phyloP scores from a whole-genome alignment of 2,113 vertebrate species.

The Bubo bubo region DNA sequence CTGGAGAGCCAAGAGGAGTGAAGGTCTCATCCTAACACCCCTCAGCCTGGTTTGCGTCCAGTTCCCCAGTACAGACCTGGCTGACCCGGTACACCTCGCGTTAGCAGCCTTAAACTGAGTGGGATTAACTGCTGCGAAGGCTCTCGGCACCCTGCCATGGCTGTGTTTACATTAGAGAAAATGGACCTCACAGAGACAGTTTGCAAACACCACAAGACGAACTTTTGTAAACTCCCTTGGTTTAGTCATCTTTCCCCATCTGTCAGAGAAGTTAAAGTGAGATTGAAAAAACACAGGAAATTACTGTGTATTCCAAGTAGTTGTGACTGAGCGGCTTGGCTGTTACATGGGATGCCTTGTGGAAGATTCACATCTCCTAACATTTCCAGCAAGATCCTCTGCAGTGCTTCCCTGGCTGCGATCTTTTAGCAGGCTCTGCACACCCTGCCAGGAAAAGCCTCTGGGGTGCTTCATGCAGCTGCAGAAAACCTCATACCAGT shows the following conservation, averaged over 20 bases:
- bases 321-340: conserved; percentile 73
- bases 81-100: neutral
- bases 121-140: conserved; percentile 45
- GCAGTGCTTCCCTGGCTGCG: conserved; percentile 29
- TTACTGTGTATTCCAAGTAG: conserved; percentile 75
- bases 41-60: neutral
- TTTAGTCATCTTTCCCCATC: conserved; percentile 75
- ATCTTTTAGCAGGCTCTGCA: neutral
- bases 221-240: conserved; percentile 70
- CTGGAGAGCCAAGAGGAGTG: neutral
- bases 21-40: neutral
- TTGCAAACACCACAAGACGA: conserved; percentile 73
- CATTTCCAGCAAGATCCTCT: conserved; percentile 54
- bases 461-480: neutral
- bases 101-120: conserved; percentile 41
- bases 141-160: conserved; percentile 52
- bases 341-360: conserved; percentile 66
- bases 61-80: neutral
- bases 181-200: conserved; percentile 67
- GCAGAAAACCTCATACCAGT: neutral
- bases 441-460: conserved; percentile 40
- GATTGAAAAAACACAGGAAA: conserved; percentile 76
- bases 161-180: conserved; percentile 70
- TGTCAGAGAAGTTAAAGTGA: conserved; percentile 72
- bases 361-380: conserved; percentile 64